These are phyloP conservation scores for Coluber constrictor DNA, from an alignment of 2,797 vertebrate genomes.

Conservation along the genomic window DNA sequence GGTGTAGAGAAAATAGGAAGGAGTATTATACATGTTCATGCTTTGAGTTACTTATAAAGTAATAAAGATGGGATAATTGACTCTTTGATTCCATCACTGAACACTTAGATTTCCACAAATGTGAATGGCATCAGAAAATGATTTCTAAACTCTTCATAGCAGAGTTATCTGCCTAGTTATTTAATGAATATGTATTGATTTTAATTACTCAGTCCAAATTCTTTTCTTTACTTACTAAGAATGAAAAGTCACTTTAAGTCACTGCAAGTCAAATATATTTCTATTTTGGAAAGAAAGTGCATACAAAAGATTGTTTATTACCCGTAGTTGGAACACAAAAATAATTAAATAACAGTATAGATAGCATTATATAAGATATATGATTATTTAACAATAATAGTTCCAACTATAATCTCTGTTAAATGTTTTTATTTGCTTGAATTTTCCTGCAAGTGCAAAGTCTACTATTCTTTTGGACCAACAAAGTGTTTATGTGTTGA, in stretches of 20 bases:
- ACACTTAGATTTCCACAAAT: conserved; percentile 41
- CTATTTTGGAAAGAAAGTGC: conserved; percentile 56
- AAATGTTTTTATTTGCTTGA: background rate
- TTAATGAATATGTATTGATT: conserved; percentile 66
- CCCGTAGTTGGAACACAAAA: background rate
- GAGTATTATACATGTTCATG: background rate
- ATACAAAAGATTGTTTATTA: conserved; percentile 47
- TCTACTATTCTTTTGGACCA: background rate
- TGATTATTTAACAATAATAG: conserved; percentile 20
- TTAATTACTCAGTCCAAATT: conserved; percentile 58
- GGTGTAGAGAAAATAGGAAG: background rate
- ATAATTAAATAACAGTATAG: background rate
- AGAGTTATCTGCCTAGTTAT: conserved; percentile 63
- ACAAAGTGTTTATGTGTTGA: background rate
- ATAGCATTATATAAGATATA: background rate
- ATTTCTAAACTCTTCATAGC: conserved; percentile 59
- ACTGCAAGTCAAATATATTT: conserved; percentile 60
- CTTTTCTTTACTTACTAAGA: conserved; percentile 56
- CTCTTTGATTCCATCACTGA: conserved; percentile 59
- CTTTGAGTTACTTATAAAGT: background rate
- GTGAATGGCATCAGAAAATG: conserved; percentile 64
- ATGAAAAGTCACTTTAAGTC: conserved; percentile 20
- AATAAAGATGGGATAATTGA: conserved; percentile 21
- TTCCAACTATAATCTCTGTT: background rate
- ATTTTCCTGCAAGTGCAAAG: background rate